Percentiles rank a stretch among this genome's conserved stretches.
These are phyloP conservation scores for Malurus alboscapulatus DNA, from an alignment of 2,113 vertebrate species.

Conservation along the genomic window DNA sequence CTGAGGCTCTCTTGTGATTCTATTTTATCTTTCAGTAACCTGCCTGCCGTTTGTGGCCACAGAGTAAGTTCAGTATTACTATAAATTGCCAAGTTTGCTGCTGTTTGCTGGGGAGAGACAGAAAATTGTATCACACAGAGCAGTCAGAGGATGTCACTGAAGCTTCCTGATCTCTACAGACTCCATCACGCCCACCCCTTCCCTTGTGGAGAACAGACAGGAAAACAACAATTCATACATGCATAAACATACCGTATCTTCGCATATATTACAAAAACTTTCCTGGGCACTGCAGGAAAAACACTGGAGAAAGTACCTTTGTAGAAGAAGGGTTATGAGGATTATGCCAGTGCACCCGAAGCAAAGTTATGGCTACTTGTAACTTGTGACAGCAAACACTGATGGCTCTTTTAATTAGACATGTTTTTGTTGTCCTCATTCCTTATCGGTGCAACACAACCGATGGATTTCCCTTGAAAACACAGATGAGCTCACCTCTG, in stretches of 20 bases:
- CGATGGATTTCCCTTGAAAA: not conserved
- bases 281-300: not conserved
- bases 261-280: not conserved
- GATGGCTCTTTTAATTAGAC: not conserved
- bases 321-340: not conserved
- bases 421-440: accelerated
- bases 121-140: not conserved
- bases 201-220: not conserved
- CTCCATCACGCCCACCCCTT: not conserved
- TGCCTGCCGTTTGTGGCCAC: not conserved
- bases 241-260: not conserved
- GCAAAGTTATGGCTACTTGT: not conserved
- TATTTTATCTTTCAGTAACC: not conserved
- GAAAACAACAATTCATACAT: not conserved
- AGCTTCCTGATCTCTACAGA: not conserved
- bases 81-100: not conserved
- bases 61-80: not conserved
- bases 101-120: not conserved
- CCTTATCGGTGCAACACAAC: not conserved
- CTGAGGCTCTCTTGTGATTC: not conserved
- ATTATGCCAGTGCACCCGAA: not conserved
- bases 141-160: not conserved
- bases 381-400: not conserved
- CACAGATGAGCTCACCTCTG: not conserved
- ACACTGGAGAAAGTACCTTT: not conserved